phyloP scores from a whole-genome alignment of 2,113 vertebrate species.

The Alces alces region DNA sequence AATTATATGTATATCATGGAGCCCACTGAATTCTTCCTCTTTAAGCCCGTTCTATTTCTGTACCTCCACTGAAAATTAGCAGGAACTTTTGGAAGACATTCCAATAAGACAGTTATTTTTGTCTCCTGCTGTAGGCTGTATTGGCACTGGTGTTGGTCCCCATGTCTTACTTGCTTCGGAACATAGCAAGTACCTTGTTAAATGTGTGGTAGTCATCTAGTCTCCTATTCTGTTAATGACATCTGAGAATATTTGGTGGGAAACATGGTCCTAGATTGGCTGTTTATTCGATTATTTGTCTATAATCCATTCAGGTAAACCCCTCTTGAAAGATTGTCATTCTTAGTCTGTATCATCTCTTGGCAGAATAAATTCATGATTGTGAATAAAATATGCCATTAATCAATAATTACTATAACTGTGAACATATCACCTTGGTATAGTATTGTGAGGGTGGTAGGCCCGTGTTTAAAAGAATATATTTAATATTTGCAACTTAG shows the following conservation, averaged over 20 bases:
- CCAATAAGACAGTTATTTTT: background rate
- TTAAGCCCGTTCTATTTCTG: background rate
- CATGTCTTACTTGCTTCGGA: background rate
- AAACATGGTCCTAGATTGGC: background rate
- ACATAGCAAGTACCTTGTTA: background rate
- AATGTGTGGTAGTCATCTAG: background rate
- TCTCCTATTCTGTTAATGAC: background rate
- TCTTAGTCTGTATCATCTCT: background rate
- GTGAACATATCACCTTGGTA: background rate
- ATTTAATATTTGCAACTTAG: background rate
- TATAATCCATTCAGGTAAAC: background rate
- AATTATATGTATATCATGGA: background rate
- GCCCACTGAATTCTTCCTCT: background rate
- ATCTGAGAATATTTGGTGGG: background rate
- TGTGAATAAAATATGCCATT: background rate
- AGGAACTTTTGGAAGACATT: background rate
- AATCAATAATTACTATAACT: background rate
- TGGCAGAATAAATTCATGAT: background rate
- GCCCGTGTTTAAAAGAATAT: background rate
- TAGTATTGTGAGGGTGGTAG: background rate
- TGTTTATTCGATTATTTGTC: background rate
- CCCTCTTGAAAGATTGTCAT: background rate
- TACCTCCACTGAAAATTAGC: background rate
- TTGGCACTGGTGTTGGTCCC: background rate
- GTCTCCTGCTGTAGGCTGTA: background rate